Evolutionary conservation across 2,797 vertebrate genomes (phyloP), one percentile per base, ranked within the genome.

Genomic region (Siniperca undulata): DNA sequence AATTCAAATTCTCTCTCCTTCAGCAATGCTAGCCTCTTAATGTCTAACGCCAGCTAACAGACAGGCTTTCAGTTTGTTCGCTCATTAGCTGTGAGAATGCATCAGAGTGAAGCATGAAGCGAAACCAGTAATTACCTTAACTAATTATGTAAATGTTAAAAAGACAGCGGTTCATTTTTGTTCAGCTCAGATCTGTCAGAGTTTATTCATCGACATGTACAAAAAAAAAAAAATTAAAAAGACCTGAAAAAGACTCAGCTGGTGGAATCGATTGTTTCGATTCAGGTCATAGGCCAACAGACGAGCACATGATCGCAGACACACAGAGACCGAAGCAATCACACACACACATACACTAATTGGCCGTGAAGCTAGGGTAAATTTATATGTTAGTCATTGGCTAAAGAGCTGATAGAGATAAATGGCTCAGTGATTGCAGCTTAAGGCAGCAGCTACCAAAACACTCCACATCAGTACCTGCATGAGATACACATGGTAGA

Each of bases 281-380:
- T 86, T 78, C 50, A 60, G 84, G 79, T 78, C 78, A 58, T 10
- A 62, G 42, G 40, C 65, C 17, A 27, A 60, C 65, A 69, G 67
- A 77, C 7, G 17, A 62, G 56, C 77, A 53, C 44, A 30, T 73
- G 71, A 86, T 81, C 67, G 64, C 16, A 71, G 2, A 38, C n/a
- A 65, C 2, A 66, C 16, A 71, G 2, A 38, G 27, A 65, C 2
- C 38, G 40, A 48, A 72, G 70, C 61, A 34, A 11, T 24, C 12
- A 0, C 67, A 74, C 14, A 62, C 60, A 73, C 71, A 77, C 53
- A 77, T 2, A 64, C 38, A 46, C 68, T 83, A 83, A 85, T 27
- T 89, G 89, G 90, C 93, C 92, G 93, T 93, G 84, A 86, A 72
- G 77, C 81, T 48, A 5, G 78, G 85, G 73, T 78, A 73, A 80